Conservation (phyloP, 2,888 invertebrate species). For the Eutolmus rufibarbis region DNA sequence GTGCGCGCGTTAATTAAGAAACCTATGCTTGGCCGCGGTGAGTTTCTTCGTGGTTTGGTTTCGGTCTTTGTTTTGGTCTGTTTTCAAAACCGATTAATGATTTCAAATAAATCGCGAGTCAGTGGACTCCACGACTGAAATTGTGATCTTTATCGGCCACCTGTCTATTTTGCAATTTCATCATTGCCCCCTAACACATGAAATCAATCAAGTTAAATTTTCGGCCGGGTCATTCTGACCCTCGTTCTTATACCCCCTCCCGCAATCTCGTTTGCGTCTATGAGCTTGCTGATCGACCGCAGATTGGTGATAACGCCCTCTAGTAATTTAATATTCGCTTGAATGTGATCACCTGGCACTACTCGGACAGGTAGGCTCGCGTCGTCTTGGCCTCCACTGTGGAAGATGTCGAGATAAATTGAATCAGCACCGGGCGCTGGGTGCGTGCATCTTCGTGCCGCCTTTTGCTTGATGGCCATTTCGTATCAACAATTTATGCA, state of each 20-base stretch:
- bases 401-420: not conserved
- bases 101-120: not conserved
- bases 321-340: not conserved
- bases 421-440: not conserved
- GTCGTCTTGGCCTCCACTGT: not conserved
- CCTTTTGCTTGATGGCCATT: not conserved
- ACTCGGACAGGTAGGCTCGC: not conserved
- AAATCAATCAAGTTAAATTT: not conserved
- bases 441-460: not conserved
- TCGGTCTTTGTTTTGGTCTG: not conserved
- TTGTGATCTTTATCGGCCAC: not conserved
- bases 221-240: not conserved
- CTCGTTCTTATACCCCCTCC: not conserved
- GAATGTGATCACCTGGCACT: not conserved
- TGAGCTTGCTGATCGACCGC: not conserved
- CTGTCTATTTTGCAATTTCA: not conserved
- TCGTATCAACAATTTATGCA: not conserved
- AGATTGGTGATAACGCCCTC: not conserved
- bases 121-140: not conserved
- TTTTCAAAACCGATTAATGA: not conserved
- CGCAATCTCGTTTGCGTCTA: not conserved
- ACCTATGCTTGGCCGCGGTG: not conserved
- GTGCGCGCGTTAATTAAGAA: not conserved
- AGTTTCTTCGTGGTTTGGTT: not conserved
- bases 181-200: not conserved